Percentiles rank a stretch among this genome's conserved stretches.
Evolutionary conservation across 2,113 vertebrate species (phyloP).

Genomic region (Hemichromis elongatus): DNA sequence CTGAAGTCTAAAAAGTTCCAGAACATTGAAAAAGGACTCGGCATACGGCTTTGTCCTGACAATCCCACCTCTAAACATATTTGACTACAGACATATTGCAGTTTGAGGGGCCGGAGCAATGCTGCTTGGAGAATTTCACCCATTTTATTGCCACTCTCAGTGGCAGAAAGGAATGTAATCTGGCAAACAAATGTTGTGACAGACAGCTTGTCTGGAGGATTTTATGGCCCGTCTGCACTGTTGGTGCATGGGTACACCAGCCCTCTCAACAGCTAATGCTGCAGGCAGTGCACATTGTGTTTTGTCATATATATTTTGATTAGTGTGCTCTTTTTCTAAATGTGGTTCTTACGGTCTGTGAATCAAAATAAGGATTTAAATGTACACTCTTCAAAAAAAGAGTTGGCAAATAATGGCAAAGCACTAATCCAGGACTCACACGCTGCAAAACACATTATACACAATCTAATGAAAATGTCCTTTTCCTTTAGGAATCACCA

Average conservation of each 20-base stretch:
- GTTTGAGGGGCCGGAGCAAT: conserved; percentile 43
- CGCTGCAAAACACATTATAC: neutral
- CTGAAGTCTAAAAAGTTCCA: conserved; percentile 61
- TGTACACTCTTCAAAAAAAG: neutral
- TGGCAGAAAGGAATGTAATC: conserved; percentile 70
- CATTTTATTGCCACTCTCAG: conserved; percentile 62
- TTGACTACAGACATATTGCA: conserved; percentile 66
- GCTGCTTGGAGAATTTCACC: conserved; percentile 52
- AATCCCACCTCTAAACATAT: conserved; percentile 54
- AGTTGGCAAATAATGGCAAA: neutral
- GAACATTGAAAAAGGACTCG: conserved; percentile 36
- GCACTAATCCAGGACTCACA: neutral
- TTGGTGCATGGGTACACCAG: conserved; percentile 47
- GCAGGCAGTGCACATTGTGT: conserved; percentile 1
- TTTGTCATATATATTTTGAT: neutral
- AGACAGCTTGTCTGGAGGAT: conserved; percentile 71
- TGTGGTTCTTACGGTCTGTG: neutral
- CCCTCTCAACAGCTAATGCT: conserved; percentile 32
- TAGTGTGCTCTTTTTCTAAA: neutral
- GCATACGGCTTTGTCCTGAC: conserved; percentile 49
- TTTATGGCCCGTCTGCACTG: conserved; percentile 64
- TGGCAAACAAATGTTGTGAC: conserved; percentile 79
- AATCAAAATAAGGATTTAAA: conserved; percentile 7
- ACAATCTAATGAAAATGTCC: neutral
- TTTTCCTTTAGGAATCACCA: neutral